Evolutionary conservation across 64 coral and sea anemone species (phyloP).

Genomic region (Catalaphyllia jardinei): DNA sequence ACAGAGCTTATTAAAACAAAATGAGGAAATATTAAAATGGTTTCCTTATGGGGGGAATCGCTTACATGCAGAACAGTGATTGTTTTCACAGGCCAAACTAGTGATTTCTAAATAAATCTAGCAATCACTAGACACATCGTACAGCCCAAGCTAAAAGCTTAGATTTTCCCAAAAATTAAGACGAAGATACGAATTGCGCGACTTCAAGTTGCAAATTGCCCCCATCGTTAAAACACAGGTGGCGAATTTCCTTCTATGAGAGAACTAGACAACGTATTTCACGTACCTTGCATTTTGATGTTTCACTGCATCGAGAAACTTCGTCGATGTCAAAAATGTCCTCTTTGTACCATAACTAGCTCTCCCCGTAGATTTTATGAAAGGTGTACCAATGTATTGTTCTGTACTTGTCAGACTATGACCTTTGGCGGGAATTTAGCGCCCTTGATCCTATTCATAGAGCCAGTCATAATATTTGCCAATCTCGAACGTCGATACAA

Average conservation of each 20-base stretch:
- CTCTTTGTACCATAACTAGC: neutral
- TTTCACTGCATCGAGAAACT: neutral
- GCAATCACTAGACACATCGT: too few relatives aligned
- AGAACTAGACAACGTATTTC: neutral
- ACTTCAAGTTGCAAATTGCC: neutral
- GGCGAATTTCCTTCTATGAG: neutral
- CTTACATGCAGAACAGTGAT: too few relatives aligned
- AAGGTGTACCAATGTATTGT: neutral
- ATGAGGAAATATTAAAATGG: too few relatives aligned
- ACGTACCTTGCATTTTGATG: conserved; percentile 12
- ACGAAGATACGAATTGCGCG: neutral
- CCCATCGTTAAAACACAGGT: too few relatives aligned
- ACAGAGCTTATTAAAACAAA: too few relatives aligned
- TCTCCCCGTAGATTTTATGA: neutral
- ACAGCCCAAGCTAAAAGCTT: neutral
- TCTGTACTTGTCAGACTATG: neutral
- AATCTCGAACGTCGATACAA: neutral
- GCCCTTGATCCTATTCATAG: neutral
- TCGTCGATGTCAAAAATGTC: neutral
- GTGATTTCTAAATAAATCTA: too few relatives aligned
- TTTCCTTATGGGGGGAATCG: too few relatives aligned
- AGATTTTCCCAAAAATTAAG: too few relatives aligned
- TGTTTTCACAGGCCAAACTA: too few relatives aligned
- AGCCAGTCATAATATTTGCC: neutral
- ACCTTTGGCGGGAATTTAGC: neutral